Base-by-base conservation (phyloP, 2,888 invertebrate species). In the Notocelia uddmanniana region DNA sequence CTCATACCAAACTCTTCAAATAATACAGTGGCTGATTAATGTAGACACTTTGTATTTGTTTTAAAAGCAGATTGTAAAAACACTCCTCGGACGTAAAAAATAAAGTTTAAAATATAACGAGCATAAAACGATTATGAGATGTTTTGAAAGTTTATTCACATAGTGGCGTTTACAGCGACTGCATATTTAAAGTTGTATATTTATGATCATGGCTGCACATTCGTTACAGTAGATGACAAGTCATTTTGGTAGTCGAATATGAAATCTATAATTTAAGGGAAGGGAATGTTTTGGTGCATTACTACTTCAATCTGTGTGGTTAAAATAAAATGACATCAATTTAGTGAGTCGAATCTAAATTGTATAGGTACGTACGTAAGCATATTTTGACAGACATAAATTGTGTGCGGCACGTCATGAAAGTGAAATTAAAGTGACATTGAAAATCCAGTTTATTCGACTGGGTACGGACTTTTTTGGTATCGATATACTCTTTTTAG, bases 191-290 rank as follows among this genome's bases (percentile, higher is more conserved):
- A 34, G 6, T 66, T 66, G 71, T 71, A 66, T 18, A 41, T n/a
- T 23, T 48, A 45, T 31, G 34, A 67, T 71, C 71, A 71, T 55
- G 71, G 59, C 45, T 67, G 52, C 71, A 66, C 66, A 72, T 72
- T 72, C 45, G 72, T 72, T 68, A 68, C 67, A 41, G 67, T 37
- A 55, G 55, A 72, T 72, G 72, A 72, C 60, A 62, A 68, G 68
- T 62, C 18, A 41, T 72, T 72, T 72, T 26, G 23, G 55, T 48
- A 26, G 31, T 21, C n/a, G 15, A 62, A 62, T 68, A 67, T 48
- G 54, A 60, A 72, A 62, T 66, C 50, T 64, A 41, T 67, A 34
- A 62, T 72, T 54, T 55, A 19, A 31, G 58, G n/a, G n/a, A 11
- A 18, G 13, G 13, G 54, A 48, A 54, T 13, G 41, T 26, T 69